These are phyloP conservation scores for Platycercus adscitus DNA, from an alignment of 2,113 vertebrate species.

Conservation along the genomic window DNA sequence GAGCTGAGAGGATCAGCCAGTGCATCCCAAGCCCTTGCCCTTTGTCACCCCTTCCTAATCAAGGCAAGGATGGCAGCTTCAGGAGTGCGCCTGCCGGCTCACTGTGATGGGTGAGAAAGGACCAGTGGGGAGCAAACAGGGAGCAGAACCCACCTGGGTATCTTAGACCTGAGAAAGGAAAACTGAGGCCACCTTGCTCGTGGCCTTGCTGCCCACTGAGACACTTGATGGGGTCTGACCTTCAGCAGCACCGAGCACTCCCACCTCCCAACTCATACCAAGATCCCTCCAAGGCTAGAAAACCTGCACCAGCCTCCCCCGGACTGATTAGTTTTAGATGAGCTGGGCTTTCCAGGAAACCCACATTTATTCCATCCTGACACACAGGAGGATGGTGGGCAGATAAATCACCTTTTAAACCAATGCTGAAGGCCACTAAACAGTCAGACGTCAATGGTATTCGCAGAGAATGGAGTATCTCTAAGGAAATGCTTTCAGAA, in stretches of 20 bases:
- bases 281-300: not conserved
- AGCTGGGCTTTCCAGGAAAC: not conserved
- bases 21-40: fast-evolving
- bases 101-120: not conserved
- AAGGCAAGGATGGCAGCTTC: not conserved
- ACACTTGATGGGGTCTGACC: not conserved
- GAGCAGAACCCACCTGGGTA: not conserved
- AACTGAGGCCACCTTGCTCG: not conserved
- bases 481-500: not conserved
- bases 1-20: not conserved
- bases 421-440: not conserved
- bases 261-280: not conserved
- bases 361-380: not conserved
- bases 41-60: not conserved
- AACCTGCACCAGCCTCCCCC: fast-evolving
- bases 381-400: fast-evolving
- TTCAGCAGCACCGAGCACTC: not conserved
- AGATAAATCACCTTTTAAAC: not conserved
- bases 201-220: not conserved
- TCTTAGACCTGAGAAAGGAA: not conserved
- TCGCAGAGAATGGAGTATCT: no score
- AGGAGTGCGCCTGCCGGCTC: fast-evolving
- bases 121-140: fast-evolving
- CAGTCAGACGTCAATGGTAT: not conserved
- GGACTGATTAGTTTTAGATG: not conserved